Evolutionary conservation across 2,797 vertebrate genomes (phyloP).

Genomic region (Yasuhikotakia modesta): DNA sequence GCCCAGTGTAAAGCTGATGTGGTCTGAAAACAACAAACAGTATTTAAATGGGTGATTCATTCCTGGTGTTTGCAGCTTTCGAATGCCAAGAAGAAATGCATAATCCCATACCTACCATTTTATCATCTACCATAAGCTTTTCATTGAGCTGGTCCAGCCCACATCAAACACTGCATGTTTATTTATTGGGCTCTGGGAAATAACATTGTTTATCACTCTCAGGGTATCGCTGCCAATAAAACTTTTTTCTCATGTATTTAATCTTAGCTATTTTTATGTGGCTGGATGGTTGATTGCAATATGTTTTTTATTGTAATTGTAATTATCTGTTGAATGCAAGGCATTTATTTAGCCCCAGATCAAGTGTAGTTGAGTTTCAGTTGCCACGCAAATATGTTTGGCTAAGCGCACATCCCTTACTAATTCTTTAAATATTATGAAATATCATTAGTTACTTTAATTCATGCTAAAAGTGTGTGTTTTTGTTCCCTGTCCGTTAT

Average conservation of each 20-base stretch:
- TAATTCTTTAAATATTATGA: neutral
- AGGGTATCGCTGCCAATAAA: neutral
- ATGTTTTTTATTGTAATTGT: constrained; percentile 1
- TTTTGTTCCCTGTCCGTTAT: neutral
- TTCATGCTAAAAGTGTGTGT: neutral
- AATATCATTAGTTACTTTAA: neutral
- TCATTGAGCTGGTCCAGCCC: constrained; percentile 24
- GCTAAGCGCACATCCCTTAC: neutral
- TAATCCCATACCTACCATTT: constrained; percentile 29
- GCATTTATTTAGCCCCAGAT: neutral
- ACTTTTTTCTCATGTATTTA: constrained; percentile 2
- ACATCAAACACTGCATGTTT: constrained; percentile 47
- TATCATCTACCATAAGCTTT: constrained; percentile 33
- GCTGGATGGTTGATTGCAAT: constrained; percentile 1
- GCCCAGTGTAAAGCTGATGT: neutral
- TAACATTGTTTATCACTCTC: constrained; percentile 28
- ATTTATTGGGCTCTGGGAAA: constrained; percentile 19
- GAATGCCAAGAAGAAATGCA: neutral
- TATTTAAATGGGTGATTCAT: constrained; percentile 10
- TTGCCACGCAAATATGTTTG: constrained; percentile 2
- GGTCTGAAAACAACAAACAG: constrained; percentile 9
- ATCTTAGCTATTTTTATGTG: constrained; percentile 2
- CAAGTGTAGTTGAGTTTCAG: neutral
- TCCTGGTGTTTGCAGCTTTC: neutral
- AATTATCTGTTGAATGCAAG: constrained; percentile 1